Percentiles rank a stretch among this genome's conserved stretches.
Evolutionary conservation across 2,797 vertebrate genomes (phyloP).

Genomic region (Amblyopsis hoosieri): DNA sequence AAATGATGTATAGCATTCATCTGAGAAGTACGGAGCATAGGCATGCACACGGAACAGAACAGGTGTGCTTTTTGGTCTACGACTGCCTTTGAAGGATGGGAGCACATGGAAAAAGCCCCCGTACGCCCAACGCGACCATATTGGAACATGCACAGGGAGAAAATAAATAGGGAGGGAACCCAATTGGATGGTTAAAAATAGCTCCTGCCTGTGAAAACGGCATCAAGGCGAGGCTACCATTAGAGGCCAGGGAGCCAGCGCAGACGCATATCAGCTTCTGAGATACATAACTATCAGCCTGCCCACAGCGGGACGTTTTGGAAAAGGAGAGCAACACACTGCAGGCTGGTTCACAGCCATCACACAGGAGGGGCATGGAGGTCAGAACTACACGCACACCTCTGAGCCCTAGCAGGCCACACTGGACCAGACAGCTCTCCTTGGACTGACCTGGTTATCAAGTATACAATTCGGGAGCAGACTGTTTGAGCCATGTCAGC

Average conservation of each 20-base stretch:
- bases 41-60: too few relatives aligned
- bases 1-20: conserved; percentile 78
- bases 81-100: not conserved
- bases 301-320: not conserved
- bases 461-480: conserved; percentile 38
- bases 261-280: not conserved
- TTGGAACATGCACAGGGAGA: conserved; percentile 40
- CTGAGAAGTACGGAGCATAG: conserved; percentile 52
- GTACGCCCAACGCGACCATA: conserved; percentile 42
- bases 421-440: conserved; percentile 27
- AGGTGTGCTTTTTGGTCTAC: too few relatives aligned
- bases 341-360: conserved; percentile 6
- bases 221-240: conserved; percentile 11
- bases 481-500: conserved; percentile 56
- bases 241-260: not conserved
- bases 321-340: not conserved
- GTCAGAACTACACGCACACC: conserved; percentile 29
- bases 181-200: conserved; percentile 37
- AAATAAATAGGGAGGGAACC: conserved; percentile 35
- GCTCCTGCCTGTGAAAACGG: conserved; percentile 25
- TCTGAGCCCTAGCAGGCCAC: conserved; percentile 22
- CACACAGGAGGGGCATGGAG: conserved; percentile 10
- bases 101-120: conserved; percentile 48
- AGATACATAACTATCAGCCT: not conserved
- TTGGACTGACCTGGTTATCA: conserved; percentile 51